Percentiles rank a stretch among this genome's conserved stretches.
Conservation (phyloP, 1,140 invertebrate species). For the Schmidtea mediterranea region DNA sequence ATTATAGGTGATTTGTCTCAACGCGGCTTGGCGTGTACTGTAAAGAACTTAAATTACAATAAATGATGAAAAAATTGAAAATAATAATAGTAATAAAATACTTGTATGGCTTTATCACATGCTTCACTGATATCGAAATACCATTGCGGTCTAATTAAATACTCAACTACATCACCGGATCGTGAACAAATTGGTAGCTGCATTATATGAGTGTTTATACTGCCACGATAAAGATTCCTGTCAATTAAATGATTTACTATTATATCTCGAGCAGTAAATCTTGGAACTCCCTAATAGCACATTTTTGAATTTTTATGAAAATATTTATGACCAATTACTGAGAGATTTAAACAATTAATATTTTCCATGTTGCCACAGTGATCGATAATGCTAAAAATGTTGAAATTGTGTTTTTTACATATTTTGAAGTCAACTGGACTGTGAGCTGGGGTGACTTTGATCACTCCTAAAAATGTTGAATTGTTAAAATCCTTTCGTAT, state of each 20-base stretch:
- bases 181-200: slow-evolving; percentile 11
- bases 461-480: background rate
- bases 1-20: no score
- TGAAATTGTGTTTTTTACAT: background rate
- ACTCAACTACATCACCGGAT: slow-evolving; percentile 13
- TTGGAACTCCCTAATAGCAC: slow-evolving; percentile 10
- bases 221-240: slow-evolving; percentile 7
- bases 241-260: slow-evolving; percentile 3
- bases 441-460: slow-evolving; percentile 9
- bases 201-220: background rate
- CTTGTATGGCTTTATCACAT: slow-evolving; percentile 2
- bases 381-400: slow-evolving; percentile 6
- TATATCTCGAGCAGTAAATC: slow-evolving; percentile 14
- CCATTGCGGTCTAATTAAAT: slow-evolving; percentile 13
- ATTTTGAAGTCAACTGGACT: slow-evolving; percentile 6
- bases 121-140: slow-evolving; percentile 10
- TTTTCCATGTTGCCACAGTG: slow-evolving; percentile 6
- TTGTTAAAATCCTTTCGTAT: no score
- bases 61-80: no score
- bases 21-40: no score
- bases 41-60: no score
- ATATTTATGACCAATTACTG: no score
- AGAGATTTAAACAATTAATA: background rate
- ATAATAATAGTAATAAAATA: no score
- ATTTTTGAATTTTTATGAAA: background rate